A percentile compares a stretch with the other conserved stretches of the same genome.
These are phyloP conservation scores for Eilema sororculum DNA, from an alignment of 2,888 invertebrate species.

Conservation along the genomic window DNA sequence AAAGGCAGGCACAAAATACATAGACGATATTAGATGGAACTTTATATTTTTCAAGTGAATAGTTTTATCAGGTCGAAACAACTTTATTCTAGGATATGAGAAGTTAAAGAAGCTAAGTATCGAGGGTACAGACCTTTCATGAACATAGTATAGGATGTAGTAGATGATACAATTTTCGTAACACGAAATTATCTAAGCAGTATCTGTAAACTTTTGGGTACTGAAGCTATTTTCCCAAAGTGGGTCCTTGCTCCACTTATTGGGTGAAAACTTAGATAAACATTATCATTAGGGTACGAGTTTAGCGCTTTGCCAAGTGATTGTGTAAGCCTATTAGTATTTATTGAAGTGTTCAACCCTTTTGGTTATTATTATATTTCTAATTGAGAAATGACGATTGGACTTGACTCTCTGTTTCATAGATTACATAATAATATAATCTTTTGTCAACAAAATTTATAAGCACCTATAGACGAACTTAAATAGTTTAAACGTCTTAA, in stretches of 20 bases:
- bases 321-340: not conserved
- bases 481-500: not conserved
- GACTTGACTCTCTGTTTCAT: not conserved
- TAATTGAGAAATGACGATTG: not conserved
- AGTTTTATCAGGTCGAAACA: not conserved
- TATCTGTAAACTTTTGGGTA: not conserved
- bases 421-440: not conserved
- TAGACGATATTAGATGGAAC: not conserved
- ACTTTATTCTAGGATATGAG: not conserved
- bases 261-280: conserved; percentile 4
- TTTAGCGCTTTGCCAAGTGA: conserved; percentile 28
- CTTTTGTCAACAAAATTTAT: too few species aligned
- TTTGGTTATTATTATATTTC: conserved; percentile 2
- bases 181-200: not conserved
- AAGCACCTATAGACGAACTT: not conserved
- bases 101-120: not conserved
- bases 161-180: not conserved
- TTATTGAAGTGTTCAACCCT: conserved; percentile 5
- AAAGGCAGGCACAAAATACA: not conserved
- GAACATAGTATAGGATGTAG: not conserved
- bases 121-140: not conserved
- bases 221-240: conserved; percentile 2
- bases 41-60: conserved; percentile 1
- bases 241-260: conserved; percentile 4
- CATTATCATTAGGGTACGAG: not conserved